Evolutionary conservation across 2,888 invertebrate species (phyloP), one percentile per base, ranked within the genome.

Genomic region (Epirrita christyi): DNA sequence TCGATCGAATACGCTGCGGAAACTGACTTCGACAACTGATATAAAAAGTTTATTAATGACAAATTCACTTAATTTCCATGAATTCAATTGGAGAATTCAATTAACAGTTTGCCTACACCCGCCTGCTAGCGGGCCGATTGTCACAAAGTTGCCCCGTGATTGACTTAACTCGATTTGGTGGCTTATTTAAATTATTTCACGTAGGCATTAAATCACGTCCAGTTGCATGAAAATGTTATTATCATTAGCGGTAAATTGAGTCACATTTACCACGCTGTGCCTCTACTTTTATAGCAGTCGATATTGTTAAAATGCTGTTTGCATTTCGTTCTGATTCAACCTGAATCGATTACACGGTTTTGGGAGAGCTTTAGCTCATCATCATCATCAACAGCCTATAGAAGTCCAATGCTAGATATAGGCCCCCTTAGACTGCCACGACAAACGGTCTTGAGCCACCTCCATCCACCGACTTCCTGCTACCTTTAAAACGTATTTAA

Each of bases 131-230:
- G 38, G 59, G 55, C 50, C 62, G 64, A 72, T 70, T 65, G 65
- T 66, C 63, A 59, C 61, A 60, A 69, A 70, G 70, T 68, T 70
- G 49, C 51, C 46, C 45, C 47, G 58, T 64, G 70, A 72, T 72
- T 70, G 62, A 67, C 61, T 68, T 67, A 63, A 66, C 60, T 62
- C 56, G 52, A 56, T 54, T 58, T 44, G 15, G 45, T 34, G 43
- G 45, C 36, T 51, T 42, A 38, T 34, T 57, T 44, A 52, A 66
- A 65, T 71, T 63, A 67, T 68, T 67, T 59, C 65, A 63, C 54
- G 59, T 70, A 59, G 62, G 21, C 4, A 21, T 21, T 21, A 21
- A 21, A 21, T 21, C 21, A 21, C 21, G 47, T 29, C 15, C 14
- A 44, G 29, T 43, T 43, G 15, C 14, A 29, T 41, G 29, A 29